Evolutionary conservation across 1,140 invertebrate genomes (phyloP), one percentile per base, ranked within the genome.

Genomic region (Sweltsa coloradensis): DNA sequence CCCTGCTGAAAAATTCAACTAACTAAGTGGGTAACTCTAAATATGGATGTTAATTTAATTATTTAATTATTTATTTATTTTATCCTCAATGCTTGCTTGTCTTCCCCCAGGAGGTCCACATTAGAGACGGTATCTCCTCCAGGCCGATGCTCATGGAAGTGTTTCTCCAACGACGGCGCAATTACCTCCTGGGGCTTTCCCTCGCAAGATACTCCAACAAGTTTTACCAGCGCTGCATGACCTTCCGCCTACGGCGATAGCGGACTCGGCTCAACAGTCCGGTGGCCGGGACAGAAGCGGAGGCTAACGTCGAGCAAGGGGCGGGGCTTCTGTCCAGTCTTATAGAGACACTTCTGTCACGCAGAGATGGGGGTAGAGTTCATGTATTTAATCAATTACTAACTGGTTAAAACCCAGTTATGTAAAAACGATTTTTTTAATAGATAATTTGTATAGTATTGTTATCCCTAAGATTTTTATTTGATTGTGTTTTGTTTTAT

Each of bases 121-220:
- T 60, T 89, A 89, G 65, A 66, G 87, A 52, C 70, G 86, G 57
- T 91, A 93, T 65, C 63, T 92, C 14, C 65, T 91, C 16, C 89
- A 97, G 67, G n/a, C 95, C 94, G 3, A 99, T 99, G 72, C 96
- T 95, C 0, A 63, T 99, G 21, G 97, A 99, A 74, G 89, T 99
- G 3, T 99, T 99, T 67, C 95, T 90, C 9, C 87, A 89, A 29
- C 95, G 99, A 66, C 96, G 97, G 3, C 75, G 94, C 48, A 99
- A 98, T 68, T 96, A 97, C 66, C 74, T 99, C 27, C 66, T 99
- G 9, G 92, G n/a, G n/a, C 94, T 23, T 98, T 99, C 64, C 92
- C 92, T 3, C 72, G 89, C 45, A 94, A 94, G 74, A 81, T 94
- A 2, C 71, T 94, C n/a, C 27, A 97, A 97, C 66, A 96, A 97